Evolutionary conservation across 92 coral and sea anemone species (phyloP), one percentile per base, ranked within the genome.

Genomic region (Zoanthus sansibaricus): DNA sequence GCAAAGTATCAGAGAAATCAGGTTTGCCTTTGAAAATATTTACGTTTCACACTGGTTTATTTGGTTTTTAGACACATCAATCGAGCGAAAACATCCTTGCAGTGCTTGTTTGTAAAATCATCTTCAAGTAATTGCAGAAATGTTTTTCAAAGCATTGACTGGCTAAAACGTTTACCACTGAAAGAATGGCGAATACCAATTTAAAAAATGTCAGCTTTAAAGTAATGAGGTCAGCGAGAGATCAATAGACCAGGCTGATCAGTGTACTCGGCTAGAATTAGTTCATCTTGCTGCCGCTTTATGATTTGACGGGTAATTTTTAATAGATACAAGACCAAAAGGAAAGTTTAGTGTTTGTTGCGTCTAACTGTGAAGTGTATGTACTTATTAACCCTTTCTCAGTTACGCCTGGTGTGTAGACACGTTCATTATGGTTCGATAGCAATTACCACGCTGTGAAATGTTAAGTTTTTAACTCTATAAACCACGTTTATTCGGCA

Each of bases 151-250:
- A 42, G 52, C n/a, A 55, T 17, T 42, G 42, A 37, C 42, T 37
- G 42, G 42, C 25, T 25, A 17, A 17, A 30, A 45, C n/a, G 12
- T 42, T 9, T 13, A 31, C 0, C 1, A 30, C 25, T 1, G 1
- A 54, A 5, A 15, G 18, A 20, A 31, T 7, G 82, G 66, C 82
- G 66, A 76, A 76, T 76, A 76, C 82, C 18, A 7, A 13, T 25
- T 15, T 76, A 25, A 75, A 13, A n/a, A 51, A 76, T 31, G n/a
- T 55, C 45, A 76, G 12, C 6, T 67, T 67, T n/a, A n/a, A 20
- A 67, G 31, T 69, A 44, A 69, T 33, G 10, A 3, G 9, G 15
- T 9, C 10, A 25, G 25, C 25, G 3, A 69, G 46, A 9, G 74
- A 69, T 33, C 31, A 33, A 69, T 6, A 69, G 47, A 69, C 45